Evolutionary conservation across 2,113 vertebrate species (phyloP).

Genomic region (Plecturocebus donacophilus): DNA sequence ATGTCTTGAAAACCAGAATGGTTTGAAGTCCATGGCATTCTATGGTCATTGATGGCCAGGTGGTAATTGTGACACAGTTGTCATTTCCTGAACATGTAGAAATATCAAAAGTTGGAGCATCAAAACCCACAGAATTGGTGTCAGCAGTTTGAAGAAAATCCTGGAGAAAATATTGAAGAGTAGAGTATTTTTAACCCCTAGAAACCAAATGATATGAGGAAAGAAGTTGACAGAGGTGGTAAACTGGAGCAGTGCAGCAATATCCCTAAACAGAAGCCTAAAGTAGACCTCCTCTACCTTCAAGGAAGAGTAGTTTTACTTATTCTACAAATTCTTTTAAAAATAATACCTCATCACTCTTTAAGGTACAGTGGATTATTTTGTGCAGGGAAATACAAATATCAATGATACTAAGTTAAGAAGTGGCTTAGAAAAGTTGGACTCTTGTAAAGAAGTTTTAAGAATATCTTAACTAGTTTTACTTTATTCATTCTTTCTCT

Average conservation of each 20-base stretch:
- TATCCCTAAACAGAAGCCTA: not conserved
- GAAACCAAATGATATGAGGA: not conserved
- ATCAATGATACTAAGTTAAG: not conserved
- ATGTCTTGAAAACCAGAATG: not conserved
- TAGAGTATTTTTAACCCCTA: not conserved
- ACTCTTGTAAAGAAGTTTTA: not conserved
- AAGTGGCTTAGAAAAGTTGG: not conserved
- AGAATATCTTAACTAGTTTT: not conserved
- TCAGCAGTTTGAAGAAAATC: not conserved
- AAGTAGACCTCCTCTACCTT: not conserved
- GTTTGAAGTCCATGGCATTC: not conserved
- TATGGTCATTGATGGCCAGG: not conserved
- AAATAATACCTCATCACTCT: not conserved
- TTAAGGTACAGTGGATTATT: not conserved
- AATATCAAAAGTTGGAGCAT: not conserved
- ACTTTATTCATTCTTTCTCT: not conserved
- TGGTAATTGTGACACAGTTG: not conserved
- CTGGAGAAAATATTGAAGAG: not conserved
- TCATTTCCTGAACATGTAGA: not conserved
- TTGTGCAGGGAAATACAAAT: not conserved
- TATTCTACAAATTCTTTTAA: not conserved
- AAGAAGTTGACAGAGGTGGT: not conserved
- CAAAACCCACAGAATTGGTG: not conserved
- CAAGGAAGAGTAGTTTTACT: not conserved
- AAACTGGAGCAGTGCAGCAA: not conserved